Evolutionary conservation across 2,888 invertebrate genomes (phyloP).

Genomic region (Pantelozetes paolii): DNA sequence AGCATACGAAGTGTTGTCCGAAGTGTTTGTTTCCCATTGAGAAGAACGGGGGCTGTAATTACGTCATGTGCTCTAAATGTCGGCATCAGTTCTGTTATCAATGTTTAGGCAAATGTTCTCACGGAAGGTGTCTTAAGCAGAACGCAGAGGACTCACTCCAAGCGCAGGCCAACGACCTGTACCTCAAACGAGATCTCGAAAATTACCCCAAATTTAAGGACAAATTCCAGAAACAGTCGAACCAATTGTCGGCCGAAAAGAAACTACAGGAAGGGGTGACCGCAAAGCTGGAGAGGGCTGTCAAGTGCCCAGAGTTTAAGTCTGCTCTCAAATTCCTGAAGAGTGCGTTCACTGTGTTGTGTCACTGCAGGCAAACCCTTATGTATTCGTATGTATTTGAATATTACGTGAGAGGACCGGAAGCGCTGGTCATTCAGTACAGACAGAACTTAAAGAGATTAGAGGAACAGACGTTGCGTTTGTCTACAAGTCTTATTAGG

Average conservation of each 20-base stretch:
- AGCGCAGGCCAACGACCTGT: slow-evolving; percentile 55
- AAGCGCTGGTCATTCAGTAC: too few species aligned
- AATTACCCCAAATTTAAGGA: slow-evolving; percentile 98
- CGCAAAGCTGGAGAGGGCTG: slow-evolving; percentile 99
- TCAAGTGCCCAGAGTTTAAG: slow-evolving; percentile 88
- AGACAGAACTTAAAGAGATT: too few species aligned
- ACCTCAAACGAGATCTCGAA: slow-evolving; percentile 53
- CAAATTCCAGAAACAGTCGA: slow-evolving; percentile 99
- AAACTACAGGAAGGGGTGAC: slow-evolving; percentile 92
- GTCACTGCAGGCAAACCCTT: slow-evolving; percentile 91
- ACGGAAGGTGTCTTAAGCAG: slow-evolving; percentile 96
- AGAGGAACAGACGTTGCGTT: too few species aligned
- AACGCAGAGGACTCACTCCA: slow-evolving; percentile 92
- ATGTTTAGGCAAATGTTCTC: slow-evolving; percentile 96
- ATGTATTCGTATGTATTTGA: slow-evolving; percentile 99
- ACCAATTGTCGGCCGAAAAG: slow-evolving; percentile 92
- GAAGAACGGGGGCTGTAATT: slow-evolving; percentile 94
- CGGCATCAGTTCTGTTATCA: slow-evolving; percentile 99
- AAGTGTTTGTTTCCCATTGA: slow-evolving; percentile 79
- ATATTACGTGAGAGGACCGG: too few species aligned
- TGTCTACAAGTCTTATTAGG: too few species aligned
- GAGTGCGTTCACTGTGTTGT: slow-evolving; percentile 93
- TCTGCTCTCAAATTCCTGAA: slow-evolving; percentile 98
- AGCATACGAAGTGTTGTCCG: slow-evolving; percentile 69
- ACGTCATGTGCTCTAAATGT: slow-evolving; percentile 72